phyloP scores from a whole-genome alignment of 2,888 invertebrate genomes.

The Zele albiditarsus region DNA sequence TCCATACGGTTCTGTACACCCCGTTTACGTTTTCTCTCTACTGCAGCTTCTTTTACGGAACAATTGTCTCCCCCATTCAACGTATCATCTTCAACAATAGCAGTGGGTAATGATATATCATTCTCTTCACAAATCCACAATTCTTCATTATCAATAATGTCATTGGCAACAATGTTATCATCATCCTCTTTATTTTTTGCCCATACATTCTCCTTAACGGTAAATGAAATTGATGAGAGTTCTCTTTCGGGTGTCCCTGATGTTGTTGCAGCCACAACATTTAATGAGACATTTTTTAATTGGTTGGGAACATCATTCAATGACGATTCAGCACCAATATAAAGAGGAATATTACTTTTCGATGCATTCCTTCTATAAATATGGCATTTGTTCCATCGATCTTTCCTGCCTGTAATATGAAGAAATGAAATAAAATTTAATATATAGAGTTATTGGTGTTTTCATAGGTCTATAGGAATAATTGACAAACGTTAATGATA shows the following conservation, averaged over 20 bases:
- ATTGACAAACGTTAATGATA: not conserved
- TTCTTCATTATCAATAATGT: not conserved
- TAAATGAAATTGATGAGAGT: not conserved
- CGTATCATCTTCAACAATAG: not conserved
- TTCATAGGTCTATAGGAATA: not conserved
- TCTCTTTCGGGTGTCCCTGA: not conserved
- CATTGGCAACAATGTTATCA: not conserved
- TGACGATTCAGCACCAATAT: not conserved
- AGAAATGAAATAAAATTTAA: not conserved
- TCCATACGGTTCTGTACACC: slow-evolving; percentile 21
- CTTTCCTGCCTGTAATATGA: not conserved
- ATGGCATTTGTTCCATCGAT: not conserved
- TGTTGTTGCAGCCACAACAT: not conserved
- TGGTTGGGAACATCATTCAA: not conserved
- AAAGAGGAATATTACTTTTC: not conserved
- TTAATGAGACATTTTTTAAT: not conserved
- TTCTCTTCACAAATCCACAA: not conserved
- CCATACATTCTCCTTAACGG: not conserved
- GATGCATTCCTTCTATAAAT: not conserved
- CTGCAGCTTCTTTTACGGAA: not conserved
- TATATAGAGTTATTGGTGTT: not conserved
- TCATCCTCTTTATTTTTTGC: not conserved
- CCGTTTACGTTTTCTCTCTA: not conserved
- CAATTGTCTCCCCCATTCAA: not conserved
- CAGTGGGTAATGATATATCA: not conserved